Base-by-base conservation (phyloP, 2,888 invertebrate species). In the Dryocosmus kuriphilus region DNA sequence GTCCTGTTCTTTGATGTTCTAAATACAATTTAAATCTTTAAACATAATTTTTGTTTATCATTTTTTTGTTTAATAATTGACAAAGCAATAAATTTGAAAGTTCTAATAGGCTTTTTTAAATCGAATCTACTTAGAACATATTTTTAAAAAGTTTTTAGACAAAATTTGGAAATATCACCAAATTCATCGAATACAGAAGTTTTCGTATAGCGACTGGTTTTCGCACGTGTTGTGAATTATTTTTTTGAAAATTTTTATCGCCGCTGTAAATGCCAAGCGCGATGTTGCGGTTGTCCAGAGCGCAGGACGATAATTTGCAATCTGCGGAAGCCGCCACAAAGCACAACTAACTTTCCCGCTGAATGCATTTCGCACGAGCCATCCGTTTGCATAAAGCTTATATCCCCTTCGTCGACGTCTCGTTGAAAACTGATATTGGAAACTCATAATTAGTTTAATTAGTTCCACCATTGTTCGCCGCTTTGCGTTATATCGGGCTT, bases 361-460 rank as follows among this genome's bases (percentile, higher is more conserved):
- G 86, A 86, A 85, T 88, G 86, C 84, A 82, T 83, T 82, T 80
- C 76, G 77, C 75, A 79, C 79, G 80, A 74, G 75, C 79, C 79
- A 73, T 71, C 79, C 79, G 76, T 84, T 85, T 79, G 82, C 82
- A 76, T 81, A 83, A 81, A 84, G 83, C 80, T 78, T 80, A 84
- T 83, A 82, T 79, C 51, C 51, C 27, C 61, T 71, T 46, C 55
- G 41, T 38, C 74, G 77, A 63, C 74, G 77, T 74, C 74, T 81
- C 79, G 79, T 75, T 80, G 82, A 82, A 84, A 85, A 86, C 83
- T 86, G 84, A 86, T 86, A 85, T 86, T 83, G 83, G 81, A 82
- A 83, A 81, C 76, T 84, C 82, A 82, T 86, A 85, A 88, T 88
- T 87, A 86, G 86, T 87, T 85, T 88, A 87, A 88, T 88, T 85